Evolutionary conservation across 2,888 invertebrate genomes (phyloP).

Genomic region (Epinotia demarniana): DNA sequence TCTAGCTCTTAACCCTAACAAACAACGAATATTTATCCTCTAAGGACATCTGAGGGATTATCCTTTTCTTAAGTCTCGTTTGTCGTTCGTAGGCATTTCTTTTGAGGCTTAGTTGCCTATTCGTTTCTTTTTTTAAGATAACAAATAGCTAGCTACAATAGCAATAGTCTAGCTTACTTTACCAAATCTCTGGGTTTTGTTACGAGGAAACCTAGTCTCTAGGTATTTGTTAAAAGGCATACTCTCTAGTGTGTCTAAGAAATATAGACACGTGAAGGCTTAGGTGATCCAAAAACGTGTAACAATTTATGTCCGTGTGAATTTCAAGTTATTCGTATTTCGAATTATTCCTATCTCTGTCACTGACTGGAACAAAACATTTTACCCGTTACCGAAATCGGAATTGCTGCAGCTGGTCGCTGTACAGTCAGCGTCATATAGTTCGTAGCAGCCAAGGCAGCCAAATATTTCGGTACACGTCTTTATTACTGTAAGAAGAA

Average conservation of each 20-base stretch:
- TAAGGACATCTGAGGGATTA: slow-evolving; percentile 26
- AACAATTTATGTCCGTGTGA: too few relatives aligned
- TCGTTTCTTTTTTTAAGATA: slow-evolving; percentile 7
- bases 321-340: too few relatives aligned
- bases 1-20: slow-evolving; percentile 39
- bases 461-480: too few relatives aligned
- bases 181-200: too few relatives aligned
- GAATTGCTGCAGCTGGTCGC: too few relatives aligned
- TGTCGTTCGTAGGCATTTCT: slow-evolving; percentile 16
- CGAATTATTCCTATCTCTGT: too few relatives aligned
- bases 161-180: too few relatives aligned
- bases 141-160: neutral
- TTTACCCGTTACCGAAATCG: too few relatives aligned
- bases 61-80: slow-evolving; percentile 17
- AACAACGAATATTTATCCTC: slow-evolving; percentile 39
- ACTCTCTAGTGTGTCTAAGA: neutral
- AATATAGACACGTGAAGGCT: neutral
- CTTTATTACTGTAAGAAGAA: too few relatives aligned
- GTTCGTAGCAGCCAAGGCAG: too few relatives aligned
- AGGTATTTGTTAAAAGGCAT: neutral
- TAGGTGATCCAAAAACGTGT: neutral
- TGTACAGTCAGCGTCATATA: too few relatives aligned
- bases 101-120: slow-evolving; percentile 27
- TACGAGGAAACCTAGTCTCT: neutral
- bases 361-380: too few relatives aligned